Evolutionary conservation across 2,113 vertebrate species (phyloP).

Genomic region (Hylia prasina): DNA sequence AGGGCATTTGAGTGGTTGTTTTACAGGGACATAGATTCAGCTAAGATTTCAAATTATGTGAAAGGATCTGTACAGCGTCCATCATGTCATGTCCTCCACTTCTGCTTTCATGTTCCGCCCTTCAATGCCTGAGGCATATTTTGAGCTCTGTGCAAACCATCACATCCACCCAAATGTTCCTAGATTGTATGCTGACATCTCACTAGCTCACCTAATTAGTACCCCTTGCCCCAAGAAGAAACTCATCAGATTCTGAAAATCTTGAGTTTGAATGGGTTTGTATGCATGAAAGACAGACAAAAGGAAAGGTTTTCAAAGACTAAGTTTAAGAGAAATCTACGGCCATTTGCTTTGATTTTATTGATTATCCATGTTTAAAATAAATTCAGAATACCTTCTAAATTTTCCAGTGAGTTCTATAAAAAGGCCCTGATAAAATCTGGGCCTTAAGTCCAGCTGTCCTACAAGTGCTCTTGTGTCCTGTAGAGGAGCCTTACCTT

Average conservation of each 20-base stretch:
- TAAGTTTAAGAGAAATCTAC: not conserved
- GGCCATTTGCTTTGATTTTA: not conserved
- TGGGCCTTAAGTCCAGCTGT: not conserved
- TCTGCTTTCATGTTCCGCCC: not conserved
- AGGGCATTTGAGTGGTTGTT: not conserved
- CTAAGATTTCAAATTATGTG: not conserved
- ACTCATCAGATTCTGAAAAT: not conserved
- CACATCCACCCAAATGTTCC: not conserved
- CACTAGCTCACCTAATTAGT: not conserved
- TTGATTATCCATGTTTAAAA: not conserved
- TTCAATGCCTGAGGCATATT: not conserved
- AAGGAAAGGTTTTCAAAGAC: not conserved
- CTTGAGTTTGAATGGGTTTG: not conserved
- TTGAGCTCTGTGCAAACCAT: not conserved
- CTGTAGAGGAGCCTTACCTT: not conserved
- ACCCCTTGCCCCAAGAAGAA: not conserved
- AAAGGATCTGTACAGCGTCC: not conserved
- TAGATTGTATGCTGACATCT: not conserved
- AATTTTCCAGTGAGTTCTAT: not conserved
- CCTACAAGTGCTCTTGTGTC: not conserved
- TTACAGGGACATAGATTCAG: not conserved
- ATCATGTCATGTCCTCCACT: not conserved
- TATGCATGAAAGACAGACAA: not conserved
- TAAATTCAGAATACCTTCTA: not conserved
- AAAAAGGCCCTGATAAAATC: not conserved